phyloP scores from a whole-genome alignment of 2,113 vertebrate genomes.

The Oreocharis arfaki region DNA sequence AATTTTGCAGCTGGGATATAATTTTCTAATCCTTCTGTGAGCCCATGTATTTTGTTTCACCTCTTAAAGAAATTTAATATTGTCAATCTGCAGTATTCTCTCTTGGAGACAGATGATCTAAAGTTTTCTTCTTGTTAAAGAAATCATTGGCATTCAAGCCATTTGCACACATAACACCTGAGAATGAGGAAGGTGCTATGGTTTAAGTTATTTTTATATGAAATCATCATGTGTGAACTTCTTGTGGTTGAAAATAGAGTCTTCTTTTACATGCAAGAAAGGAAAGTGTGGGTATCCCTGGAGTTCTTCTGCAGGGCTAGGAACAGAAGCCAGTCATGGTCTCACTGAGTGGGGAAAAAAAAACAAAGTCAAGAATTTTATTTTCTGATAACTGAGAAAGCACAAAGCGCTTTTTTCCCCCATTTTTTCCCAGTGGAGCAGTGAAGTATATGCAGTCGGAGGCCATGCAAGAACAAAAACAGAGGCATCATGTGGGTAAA shows the following conservation, averaged over 20 bases:
- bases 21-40: slow-evolving; percentile 67
- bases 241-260: slow-evolving; percentile 36
- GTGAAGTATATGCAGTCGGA: slow-evolving; percentile 4
- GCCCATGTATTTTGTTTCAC: slow-evolving; percentile 45
- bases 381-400: slow-evolving; percentile 34
- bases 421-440: neutral
- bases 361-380: neutral
- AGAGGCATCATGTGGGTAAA: neutral
- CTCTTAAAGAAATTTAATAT: slow-evolving; percentile 25
- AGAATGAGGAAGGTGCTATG: neutral
- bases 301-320: neutral
- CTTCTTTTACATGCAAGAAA: slow-evolving; percentile 13
- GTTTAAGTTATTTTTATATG: slow-evolving; percentile 39
- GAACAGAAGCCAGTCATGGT: neutral
- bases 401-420: neutral
- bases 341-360: neutral
- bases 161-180: neutral
- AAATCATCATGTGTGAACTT: slow-evolving; percentile 35
- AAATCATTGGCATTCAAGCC: neutral
- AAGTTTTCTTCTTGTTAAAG: slow-evolving; percentile 34
- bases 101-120: slow-evolving; percentile 13
- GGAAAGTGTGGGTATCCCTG: neutral
- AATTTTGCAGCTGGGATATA: slow-evolving; percentile 66
- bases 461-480: slow-evolving; percentile 32
- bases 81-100: slow-evolving; percentile 15